Evolutionary conservation across 2,888 invertebrate genomes (phyloP).

Genomic region (Aromia moschata): DNA sequence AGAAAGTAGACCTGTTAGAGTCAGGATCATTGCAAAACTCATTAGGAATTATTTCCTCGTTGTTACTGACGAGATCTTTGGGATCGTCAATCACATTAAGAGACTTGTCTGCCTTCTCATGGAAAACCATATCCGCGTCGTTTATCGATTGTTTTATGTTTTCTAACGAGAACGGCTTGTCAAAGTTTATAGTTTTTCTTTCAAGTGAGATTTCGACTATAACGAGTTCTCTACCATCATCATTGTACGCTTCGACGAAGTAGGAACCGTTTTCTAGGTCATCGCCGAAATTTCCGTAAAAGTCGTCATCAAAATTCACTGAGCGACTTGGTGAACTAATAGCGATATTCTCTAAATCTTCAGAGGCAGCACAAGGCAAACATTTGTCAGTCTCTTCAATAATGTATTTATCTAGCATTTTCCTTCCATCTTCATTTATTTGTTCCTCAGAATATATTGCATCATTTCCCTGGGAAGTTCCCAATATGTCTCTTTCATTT

Average conservation of each 20-base stretch:
- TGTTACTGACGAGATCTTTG: neutral
- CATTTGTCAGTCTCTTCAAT: too few relatives aligned
- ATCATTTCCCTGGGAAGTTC: too few relatives aligned
- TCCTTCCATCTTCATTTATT: too few relatives aligned
- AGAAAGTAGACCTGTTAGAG: slow-evolving; percentile 44
- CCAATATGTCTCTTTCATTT: too few relatives aligned
- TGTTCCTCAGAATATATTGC: too few relatives aligned
- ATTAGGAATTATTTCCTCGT: neutral
- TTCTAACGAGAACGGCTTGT: slow-evolving; percentile 8
- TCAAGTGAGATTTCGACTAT: slow-evolving; percentile 42
- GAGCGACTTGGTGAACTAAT: too few relatives aligned
- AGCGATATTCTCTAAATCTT: too few relatives aligned
- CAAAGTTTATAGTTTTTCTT: slow-evolving; percentile 20
- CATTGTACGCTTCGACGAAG: slow-evolving; percentile 54
- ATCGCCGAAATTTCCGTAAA: slow-evolving; percentile 39
- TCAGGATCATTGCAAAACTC: slow-evolving; percentile 22
- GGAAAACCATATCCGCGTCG: slow-evolving; percentile 37
- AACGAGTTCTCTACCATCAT: slow-evolving; percentile 50
- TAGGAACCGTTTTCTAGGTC: slow-evolving; percentile 41
- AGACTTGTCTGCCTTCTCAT: slow-evolving; percentile 26
- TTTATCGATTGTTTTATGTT: slow-evolving; percentile 23
- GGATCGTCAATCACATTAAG: slow-evolving; percentile 22
- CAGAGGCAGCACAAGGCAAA: too few relatives aligned
- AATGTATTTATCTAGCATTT: too few relatives aligned
- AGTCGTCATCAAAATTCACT: slow-evolving; percentile 30